Conservation (phyloP, 1,140 invertebrate species). For the Acromyrmex charruanus region DNA sequence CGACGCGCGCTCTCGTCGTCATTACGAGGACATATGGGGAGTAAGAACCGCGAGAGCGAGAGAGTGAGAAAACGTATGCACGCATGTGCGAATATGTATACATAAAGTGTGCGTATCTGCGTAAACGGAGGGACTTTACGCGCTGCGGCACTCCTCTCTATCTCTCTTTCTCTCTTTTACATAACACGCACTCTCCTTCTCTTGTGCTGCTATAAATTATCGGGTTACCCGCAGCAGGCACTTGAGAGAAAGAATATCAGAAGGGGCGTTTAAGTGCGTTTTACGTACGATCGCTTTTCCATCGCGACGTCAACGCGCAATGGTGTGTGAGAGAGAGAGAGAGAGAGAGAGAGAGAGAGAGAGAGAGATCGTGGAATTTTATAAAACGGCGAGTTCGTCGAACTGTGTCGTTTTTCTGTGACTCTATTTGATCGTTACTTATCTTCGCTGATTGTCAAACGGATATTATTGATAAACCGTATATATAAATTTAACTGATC, state of each 20-base stretch:
- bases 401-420: background rate
- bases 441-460: background rate
- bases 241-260: constrained; percentile 70
- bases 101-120: constrained; percentile 51
- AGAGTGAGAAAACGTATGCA: constrained; percentile 28
- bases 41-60: constrained; percentile 27
- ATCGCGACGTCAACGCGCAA: constrained; percentile 31
- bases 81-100: constrained; percentile 54
- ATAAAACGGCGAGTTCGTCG: constrained; percentile 33
- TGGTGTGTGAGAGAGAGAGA: constrained; percentile 13
- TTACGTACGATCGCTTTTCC: constrained; percentile 61
- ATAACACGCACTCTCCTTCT: background rate
- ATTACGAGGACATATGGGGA: constrained; percentile 72
- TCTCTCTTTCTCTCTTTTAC: constrained; percentile 30
- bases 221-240: constrained; percentile 72
- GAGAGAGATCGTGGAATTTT: constrained; percentile 55
- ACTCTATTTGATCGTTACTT: background rate
- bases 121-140: constrained; percentile 71
- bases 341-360: too few relatives aligned
- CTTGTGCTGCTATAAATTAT: constrained; percentile 74
- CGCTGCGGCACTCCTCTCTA: constrained; percentile 51
- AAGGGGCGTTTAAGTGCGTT: constrained; percentile 48
- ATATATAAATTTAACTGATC: background rate
- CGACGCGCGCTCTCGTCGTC: constrained; percentile 70
- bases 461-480: background rate